phyloP scores from a whole-genome alignment of 2,113 vertebrate genomes.

The Trogon melanurus region DNA sequence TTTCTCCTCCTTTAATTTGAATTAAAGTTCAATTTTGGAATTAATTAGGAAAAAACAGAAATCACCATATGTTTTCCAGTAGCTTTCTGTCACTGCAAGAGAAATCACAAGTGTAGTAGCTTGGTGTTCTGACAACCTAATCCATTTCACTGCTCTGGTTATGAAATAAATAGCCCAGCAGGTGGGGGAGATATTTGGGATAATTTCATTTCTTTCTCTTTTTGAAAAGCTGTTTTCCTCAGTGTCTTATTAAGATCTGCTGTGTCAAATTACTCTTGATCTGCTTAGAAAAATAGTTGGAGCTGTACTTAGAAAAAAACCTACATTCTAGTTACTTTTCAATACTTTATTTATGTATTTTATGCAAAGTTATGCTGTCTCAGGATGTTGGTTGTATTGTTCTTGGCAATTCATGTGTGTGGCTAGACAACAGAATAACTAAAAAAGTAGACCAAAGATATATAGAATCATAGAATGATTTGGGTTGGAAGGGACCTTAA shows the following conservation, averaged over 20 bases:
- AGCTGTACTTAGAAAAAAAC: not conserved
- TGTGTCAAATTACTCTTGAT: not conserved
- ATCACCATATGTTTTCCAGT: not conserved
- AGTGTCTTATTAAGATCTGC: not conserved
- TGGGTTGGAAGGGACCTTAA: too few relatives aligned
- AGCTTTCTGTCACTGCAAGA: not conserved
- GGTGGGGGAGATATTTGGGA: not conserved
- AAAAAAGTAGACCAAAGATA: not conserved
- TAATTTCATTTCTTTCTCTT: not conserved
- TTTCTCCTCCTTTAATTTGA: not conserved
- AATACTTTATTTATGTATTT: not conserved
- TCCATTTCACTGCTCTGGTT: not conserved
- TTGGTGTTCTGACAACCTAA: not conserved
- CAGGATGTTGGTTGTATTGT: not conserved
- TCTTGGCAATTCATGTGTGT: not conserved
- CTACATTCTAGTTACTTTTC: not conserved
- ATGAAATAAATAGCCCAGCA: not conserved
- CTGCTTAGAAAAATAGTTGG: not conserved
- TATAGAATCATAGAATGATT: not conserved
- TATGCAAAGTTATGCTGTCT: not conserved
- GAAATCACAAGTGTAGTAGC: not conserved
- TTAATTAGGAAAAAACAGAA: not conserved
- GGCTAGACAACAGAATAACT: not conserved
- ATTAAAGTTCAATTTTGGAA: not conserved
- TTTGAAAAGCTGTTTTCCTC: not conserved